Base-by-base conservation (phyloP, 2,797 vertebrate species). In the Limosa lapponica region DNA sequence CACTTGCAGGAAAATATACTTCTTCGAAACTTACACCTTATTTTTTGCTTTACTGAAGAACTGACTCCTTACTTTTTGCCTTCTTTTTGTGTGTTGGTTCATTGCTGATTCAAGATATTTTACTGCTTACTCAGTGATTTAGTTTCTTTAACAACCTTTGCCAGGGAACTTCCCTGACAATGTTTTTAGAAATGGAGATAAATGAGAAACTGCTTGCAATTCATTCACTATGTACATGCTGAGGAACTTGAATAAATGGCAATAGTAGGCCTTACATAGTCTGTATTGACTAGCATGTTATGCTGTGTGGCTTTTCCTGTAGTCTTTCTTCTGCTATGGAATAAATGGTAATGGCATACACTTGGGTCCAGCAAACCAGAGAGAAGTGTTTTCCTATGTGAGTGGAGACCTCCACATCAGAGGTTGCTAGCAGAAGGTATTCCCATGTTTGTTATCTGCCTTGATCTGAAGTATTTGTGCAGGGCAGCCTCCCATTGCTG, bases 161-260 rank as follows among this genome's bases (percentile, higher is more conserved):
- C 30, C 48, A 48, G 44, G 13, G 37, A 66, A 16, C 15, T 48
- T 85, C 49, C 8, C 32, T 72, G 64, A 27, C 5, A 37, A 6
- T 79, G 7, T 67, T 85, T 89, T 82, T 64, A 41, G 34, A 66
- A 72, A 20, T 65, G 48, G 48, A 84, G 69, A 61, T 64, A 89
- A 54, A 67, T 22, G 41, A 83, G 51, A 75, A 73, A 73, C 61
- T 57, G 30, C 25, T 93, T 75, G 36, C 8, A 46, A 39, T 69
- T 69, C 3, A 9, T 66, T 92, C 22, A 13, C 27, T 51, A 1
- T 78, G 78, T 83, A 25, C 6, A 3, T 36, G n/a, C 28, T n/a
- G 28, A 67, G 30, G 57, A 67, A 20, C 22, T 85, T n/a, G 36
- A 57, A 32, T 30, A 49, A 28, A 34, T 54, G 46, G 18, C 36